These are phyloP conservation scores for Rhegmatorhina hoffmannsi DNA, from an alignment of 2,113 vertebrate genomes.

Conservation along the genomic window DNA sequence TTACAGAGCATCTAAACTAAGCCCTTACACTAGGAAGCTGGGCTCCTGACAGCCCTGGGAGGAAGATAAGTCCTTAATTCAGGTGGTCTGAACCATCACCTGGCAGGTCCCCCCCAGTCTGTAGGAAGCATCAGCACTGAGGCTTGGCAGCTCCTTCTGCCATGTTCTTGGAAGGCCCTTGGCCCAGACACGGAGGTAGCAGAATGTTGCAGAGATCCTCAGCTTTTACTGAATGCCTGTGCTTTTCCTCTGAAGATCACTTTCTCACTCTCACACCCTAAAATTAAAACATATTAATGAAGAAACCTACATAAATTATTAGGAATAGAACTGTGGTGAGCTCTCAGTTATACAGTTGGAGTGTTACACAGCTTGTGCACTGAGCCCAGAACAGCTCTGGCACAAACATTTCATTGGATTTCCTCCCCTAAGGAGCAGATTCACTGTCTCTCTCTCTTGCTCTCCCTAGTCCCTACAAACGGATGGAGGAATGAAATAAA, in stretches of 20 bases:
- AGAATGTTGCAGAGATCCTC: not conserved
- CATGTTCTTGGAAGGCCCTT: not conserved
- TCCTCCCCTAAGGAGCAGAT: constrained; percentile 48
- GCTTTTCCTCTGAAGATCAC: not conserved
- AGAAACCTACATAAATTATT: not conserved
- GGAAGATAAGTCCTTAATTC: not conserved
- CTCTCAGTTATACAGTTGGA: not conserved
- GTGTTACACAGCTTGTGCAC: not conserved
- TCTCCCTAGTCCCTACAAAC: constrained; percentile 6
- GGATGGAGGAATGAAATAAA: constrained; percentile 56
- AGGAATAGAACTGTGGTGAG: not conserved
- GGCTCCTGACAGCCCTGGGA: not conserved
- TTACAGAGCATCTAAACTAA: not conserved
- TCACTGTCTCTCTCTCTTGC: not conserved
- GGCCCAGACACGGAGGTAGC: not conserved
- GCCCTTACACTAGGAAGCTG: not conserved
- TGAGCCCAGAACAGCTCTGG: not conserved
- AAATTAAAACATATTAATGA: not conserved
- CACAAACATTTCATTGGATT: constrained; percentile 1
- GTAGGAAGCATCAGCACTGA: not conserved
- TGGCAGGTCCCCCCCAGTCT: not conserved
- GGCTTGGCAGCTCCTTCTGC: not conserved
- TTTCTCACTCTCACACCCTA: not conserved
- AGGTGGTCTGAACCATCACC: not conserved
- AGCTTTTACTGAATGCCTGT: not conserved